phyloP scores from a whole-genome alignment of 2,113 vertebrate species.

The Onychostruthus taczanowskii region DNA sequence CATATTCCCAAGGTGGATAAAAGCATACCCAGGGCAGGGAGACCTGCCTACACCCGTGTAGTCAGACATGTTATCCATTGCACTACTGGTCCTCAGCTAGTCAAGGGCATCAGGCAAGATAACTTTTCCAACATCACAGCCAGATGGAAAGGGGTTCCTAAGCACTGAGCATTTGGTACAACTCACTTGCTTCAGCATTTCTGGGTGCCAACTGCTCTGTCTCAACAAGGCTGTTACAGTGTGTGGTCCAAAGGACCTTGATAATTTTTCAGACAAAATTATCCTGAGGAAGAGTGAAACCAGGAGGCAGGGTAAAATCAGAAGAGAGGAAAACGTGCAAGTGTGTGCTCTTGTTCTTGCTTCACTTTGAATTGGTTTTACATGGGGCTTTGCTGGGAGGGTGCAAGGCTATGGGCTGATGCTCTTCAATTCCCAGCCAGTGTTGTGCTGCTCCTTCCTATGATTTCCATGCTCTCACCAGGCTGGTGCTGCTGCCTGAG shows the following conservation, averaged over 20 bases:
- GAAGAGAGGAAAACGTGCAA: neutral
- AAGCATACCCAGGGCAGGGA: neutral
- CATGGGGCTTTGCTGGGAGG: neutral
- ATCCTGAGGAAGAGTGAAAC: neutral
- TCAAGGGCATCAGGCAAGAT: neutral
- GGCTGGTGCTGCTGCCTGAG: neutral
- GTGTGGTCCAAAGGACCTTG: neutral
- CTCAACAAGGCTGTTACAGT: neutral
- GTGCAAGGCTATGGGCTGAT: neutral
- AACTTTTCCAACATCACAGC: neutral
- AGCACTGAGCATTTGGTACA: neutral
- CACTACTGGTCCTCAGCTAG: neutral
- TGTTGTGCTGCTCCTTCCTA: rapidly evolving
- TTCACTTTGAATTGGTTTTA: neutral
- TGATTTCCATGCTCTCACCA: neutral
- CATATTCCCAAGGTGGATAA: neutral
- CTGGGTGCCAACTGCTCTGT: neutral
- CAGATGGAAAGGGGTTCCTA: neutral
- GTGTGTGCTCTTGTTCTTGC: rapidly evolving
- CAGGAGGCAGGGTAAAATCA: neutral
- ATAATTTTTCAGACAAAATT: neutral
- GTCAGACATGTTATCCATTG: rapidly evolving
- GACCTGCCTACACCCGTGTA: neutral
- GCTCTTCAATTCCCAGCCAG: neutral
- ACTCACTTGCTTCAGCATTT: neutral